Conservation (phyloP, 35 echinoderm and acorn worm species). For the Ptychodera flava region DNA sequence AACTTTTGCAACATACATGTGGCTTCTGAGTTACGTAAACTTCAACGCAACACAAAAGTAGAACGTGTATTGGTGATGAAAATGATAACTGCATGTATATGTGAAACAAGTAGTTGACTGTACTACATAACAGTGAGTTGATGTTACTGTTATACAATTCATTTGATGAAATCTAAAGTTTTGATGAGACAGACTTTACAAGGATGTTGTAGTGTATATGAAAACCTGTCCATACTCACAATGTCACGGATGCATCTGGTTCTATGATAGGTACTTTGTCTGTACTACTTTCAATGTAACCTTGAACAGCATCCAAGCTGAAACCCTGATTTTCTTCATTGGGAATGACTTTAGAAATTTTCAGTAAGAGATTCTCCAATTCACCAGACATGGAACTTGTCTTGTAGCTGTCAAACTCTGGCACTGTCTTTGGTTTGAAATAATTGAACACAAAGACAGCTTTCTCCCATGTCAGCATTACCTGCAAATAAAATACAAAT, state of each 20-base stretch:
- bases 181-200: too few species aligned
- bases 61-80: too few species aligned
- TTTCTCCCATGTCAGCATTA: conserved; percentile 57
- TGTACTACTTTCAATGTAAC: conserved; percentile 61
- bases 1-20: too few species aligned
- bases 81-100: too few species aligned
- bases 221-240: conserved; percentile 26
- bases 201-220: too few species aligned
- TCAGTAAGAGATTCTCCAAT: conserved; percentile 79
- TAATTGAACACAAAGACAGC: conserved; percentile 72
- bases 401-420: conserved; percentile 98
- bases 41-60: too few species aligned
- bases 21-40: too few species aligned
- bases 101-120: too few species aligned
- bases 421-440: conserved; percentile 89
- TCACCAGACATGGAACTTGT: conserved; percentile 90
- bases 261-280: conserved; percentile 51
- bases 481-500: conserved; percentile 18
- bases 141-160: too few species aligned
- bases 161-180: too few species aligned
- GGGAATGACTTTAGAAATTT: conserved; percentile 63
- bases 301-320: conserved; percentile 51
- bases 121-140: too few species aligned
- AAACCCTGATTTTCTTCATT: conserved; percentile 21
- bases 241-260: neutral